Percentiles rank a stretch among this genome's conserved stretches.
phyloP scores from a whole-genome alignment of 2,113 vertebrate species.

The Atractosteus spatula region DNA sequence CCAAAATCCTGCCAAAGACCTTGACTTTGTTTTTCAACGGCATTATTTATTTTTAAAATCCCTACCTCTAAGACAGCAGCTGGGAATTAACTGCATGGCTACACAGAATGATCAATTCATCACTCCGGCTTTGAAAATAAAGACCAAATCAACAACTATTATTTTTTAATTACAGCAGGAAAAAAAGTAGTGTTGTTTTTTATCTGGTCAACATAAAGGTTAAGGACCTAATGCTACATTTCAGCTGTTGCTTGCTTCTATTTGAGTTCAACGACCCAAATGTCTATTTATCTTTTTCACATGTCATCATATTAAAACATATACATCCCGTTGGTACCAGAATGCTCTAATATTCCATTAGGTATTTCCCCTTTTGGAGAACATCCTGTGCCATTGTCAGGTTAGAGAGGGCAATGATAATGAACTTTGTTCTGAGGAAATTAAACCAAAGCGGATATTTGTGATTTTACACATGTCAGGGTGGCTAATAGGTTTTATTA shows the following conservation, averaged over 20 bases:
- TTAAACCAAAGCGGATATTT: too few relatives aligned
- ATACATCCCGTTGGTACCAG: background rate
- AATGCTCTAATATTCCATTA: background rate
- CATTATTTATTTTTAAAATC: conserved; percentile 9
- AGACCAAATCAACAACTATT: background rate
- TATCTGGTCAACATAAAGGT: conserved; percentile 52
- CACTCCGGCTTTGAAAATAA: background rate
- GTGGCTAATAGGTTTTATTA: too few relatives aligned
- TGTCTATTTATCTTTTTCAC: conserved; percentile 41
- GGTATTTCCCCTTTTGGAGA: background rate
- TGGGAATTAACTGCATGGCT: background rate
- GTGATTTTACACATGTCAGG: too few relatives aligned
- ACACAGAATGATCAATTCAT: background rate
- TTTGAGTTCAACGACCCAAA: conserved; percentile 43
- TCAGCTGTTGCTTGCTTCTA: conserved; percentile 32
- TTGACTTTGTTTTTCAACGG: conserved; percentile 2
- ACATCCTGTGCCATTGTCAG: too few relatives aligned
- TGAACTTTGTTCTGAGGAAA: too few relatives aligned
- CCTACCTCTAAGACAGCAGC: background rate
- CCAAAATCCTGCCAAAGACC: background rate
- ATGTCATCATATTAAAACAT: background rate
- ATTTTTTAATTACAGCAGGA: background rate
- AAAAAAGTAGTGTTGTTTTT: conserved; percentile 24
- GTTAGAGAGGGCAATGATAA: too few relatives aligned
- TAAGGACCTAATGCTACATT: conserved; percentile 59